Conservation (phyloP, 2,888 invertebrate species). For the Campoplex nolae region DNA sequence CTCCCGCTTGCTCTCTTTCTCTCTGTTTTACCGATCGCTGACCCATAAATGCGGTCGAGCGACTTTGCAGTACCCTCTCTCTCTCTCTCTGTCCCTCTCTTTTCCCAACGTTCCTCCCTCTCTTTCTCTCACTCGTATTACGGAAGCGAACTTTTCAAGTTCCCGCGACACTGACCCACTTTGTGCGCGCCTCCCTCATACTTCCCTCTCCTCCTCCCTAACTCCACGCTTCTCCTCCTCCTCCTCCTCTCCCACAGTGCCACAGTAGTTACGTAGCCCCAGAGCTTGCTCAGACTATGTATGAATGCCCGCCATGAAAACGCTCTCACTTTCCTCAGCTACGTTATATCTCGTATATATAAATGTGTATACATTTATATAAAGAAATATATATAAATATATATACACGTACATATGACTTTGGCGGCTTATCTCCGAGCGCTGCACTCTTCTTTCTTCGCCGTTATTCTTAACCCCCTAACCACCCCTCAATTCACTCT, state of each 20-base stretch:
- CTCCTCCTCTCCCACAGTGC: slow-evolving; percentile 70
- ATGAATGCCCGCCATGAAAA: slow-evolving; percentile 80
- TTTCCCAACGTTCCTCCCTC: slow-evolving; percentile 21
- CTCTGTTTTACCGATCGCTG: slow-evolving; percentile 79
- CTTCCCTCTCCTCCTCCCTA: slow-evolving; percentile 67
- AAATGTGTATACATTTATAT: slow-evolving; percentile 20
- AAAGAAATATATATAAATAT: not conserved
- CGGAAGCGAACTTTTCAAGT: slow-evolving; percentile 84
- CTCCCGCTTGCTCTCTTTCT: slow-evolving; percentile 73
- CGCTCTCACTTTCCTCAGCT: slow-evolving; percentile 81
- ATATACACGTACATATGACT: slow-evolving; percentile 15
- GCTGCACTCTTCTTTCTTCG: slow-evolving; percentile 65
- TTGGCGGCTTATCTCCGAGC: slow-evolving; percentile 58
- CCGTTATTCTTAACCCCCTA: slow-evolving; percentile 46
- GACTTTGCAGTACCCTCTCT: slow-evolving; percentile 75
- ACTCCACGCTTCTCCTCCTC: slow-evolving; percentile 61
- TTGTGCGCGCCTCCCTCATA: slow-evolving; percentile 77
- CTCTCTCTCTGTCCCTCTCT: slow-evolving; percentile 2
- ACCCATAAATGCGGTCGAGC: slow-evolving; percentile 79
- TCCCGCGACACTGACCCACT: slow-evolving; percentile 84
- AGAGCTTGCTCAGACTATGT: slow-evolving; percentile 73
- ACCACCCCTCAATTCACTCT: slow-evolving; percentile 15
- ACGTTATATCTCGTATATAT: slow-evolving; percentile 65
- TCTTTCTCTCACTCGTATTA: slow-evolving; percentile 79
- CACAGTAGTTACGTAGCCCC: slow-evolving; percentile 81